Base-by-base conservation (phyloP, 2,888 invertebrate species). In the Plagiodera versicolora region DNA sequence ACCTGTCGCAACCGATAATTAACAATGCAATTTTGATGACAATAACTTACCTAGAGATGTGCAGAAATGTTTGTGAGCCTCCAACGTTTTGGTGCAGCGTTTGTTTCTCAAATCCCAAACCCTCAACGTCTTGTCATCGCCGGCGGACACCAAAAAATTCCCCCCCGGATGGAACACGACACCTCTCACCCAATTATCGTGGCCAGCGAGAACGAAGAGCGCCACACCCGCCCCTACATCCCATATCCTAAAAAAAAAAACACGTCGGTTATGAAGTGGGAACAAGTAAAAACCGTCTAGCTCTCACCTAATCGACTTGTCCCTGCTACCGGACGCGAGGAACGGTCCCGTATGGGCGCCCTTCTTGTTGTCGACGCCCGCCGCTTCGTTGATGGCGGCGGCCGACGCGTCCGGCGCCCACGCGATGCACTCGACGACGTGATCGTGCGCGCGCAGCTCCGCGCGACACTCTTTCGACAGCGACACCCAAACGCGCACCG, bases 131-230 rank as follows among this genome's bases (percentile, higher is more conserved):
- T 99, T 99, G 84, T 99, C 99, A 85, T 99, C 99, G 79, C 95
- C 94, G 66, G 96, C 97, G 68, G 96, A 96, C 75, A 99, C 87
- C 79, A 99, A 87, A 84, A 90, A 98, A 84, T 98, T 96, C 72
- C 99, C 98, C 78, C 95, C 95, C 61, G 98, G 97, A 86, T 99
- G 99, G 87, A 99, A 98, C 78, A 93, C 90, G 71, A 97, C 87
- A 72, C 97, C 96, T 76, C 99, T 90, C 74, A 99, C 95, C 99
- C 99, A 99, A 84, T 99, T 99, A 85, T 99, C 98, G 84, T 99
- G 99, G 50, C 97, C 99, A 73, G 90, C 88, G 78, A 99, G 86
- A 69, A 92, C 90, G 79, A 97, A 94, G 76, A 98, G 86, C 83
- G 96, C 97, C 73, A 92, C 86, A 44, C 97, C 96, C 69, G 93